Percentiles rank a stretch among this genome's conserved stretches.
phyloP scores from a whole-genome alignment of 1,140 invertebrate species.

The Drosophila eugracilis region DNA sequence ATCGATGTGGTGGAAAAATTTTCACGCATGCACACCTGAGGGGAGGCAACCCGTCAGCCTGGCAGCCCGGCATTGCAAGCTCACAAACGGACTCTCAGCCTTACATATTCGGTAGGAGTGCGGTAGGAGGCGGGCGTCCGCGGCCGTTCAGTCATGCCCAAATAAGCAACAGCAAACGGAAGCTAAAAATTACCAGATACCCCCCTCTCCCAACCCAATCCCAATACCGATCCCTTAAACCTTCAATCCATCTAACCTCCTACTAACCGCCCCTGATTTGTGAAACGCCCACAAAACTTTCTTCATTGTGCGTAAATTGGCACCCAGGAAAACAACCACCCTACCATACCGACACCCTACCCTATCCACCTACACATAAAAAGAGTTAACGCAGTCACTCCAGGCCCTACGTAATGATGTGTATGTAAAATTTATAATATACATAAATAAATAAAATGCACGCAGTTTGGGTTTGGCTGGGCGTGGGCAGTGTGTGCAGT shows the following conservation, averaged over 20 bases:
- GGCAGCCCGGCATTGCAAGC: not conserved
- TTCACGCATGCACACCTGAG: constrained; percentile 75
- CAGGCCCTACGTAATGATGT: constrained; percentile 57
- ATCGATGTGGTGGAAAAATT: constrained; percentile 83
- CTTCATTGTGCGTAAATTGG: constrained; percentile 72
- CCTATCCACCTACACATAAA: no score
- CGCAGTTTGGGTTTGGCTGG: constrained; percentile 41
- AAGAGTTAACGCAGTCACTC: constrained; percentile 39
- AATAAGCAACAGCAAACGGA: constrained; percentile 54
- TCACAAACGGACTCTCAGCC: constrained; percentile 23
- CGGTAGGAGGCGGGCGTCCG: constrained; percentile 4
- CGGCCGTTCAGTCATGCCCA: constrained; percentile 47
- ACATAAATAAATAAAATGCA: constrained; percentile 79
- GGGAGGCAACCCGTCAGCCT: constrained; percentile 4
- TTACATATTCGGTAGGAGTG: constrained; percentile 3
- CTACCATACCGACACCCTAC: not conserved
- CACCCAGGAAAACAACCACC: constrained; percentile 22
- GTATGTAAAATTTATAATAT: constrained; percentile 76
- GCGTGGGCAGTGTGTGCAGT: constrained; percentile 14
- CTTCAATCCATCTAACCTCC: not conserved
- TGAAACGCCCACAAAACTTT: constrained; percentile 58
- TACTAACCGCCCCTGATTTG: not conserved
- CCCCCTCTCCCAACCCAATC: not conserved
- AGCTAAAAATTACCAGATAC: constrained; percentile 71
- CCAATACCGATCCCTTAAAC: not conserved